Percentiles rank a stretch among this genome's conserved stretches.
phyloP scores from a whole-genome alignment of 2,888 invertebrate species.

The Aelia acuminata region DNA sequence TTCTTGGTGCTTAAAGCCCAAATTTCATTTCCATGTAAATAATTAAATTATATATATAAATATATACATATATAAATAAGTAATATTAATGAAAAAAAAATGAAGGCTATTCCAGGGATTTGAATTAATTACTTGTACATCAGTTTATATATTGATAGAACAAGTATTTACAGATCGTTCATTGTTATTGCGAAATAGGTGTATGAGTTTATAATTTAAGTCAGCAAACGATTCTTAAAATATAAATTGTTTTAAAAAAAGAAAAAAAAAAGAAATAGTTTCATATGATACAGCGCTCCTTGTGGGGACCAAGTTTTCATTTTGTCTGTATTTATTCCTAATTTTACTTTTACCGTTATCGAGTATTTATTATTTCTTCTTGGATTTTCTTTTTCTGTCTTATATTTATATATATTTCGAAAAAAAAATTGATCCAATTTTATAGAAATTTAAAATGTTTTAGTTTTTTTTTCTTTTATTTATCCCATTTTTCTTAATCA shows the following conservation, averaged over 20 bases:
- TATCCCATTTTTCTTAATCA: conserved; percentile 7
- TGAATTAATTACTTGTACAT: conserved; percentile 39
- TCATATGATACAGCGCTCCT: conserved; percentile 22
- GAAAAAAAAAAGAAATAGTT: conserved; percentile 37
- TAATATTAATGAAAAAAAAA: conserved; percentile 39
- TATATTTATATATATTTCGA: conserved; percentile 13
- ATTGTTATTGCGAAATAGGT: conserved; percentile 62
- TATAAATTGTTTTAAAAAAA: conserved; percentile 62
- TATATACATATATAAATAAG: conserved; percentile 52
- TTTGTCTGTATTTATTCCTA: conserved; percentile 42
- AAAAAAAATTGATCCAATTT: conserved; percentile 33
- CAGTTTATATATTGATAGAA: conserved; percentile 34
- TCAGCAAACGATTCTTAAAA: conserved; percentile 63
- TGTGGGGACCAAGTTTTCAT: conserved; percentile 41
- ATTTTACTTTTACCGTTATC: conserved; percentile 31
- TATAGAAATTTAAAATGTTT: conserved; percentile 48
- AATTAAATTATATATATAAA: conserved; percentile 52
- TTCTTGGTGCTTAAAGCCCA: conserved; percentile 45
- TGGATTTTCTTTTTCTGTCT: conserved; percentile 46
- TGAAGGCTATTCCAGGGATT: conserved; percentile 54
- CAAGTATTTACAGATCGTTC: conserved; percentile 56
- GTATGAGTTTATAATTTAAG: conserved; percentile 62
- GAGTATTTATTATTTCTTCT: conserved; percentile 19
- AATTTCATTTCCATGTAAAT: conserved; percentile 55
- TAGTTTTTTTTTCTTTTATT: conserved; percentile 38